Conservation (phyloP, 2,113 vertebrate species). For the Entosphenus tridentatus region DNA sequence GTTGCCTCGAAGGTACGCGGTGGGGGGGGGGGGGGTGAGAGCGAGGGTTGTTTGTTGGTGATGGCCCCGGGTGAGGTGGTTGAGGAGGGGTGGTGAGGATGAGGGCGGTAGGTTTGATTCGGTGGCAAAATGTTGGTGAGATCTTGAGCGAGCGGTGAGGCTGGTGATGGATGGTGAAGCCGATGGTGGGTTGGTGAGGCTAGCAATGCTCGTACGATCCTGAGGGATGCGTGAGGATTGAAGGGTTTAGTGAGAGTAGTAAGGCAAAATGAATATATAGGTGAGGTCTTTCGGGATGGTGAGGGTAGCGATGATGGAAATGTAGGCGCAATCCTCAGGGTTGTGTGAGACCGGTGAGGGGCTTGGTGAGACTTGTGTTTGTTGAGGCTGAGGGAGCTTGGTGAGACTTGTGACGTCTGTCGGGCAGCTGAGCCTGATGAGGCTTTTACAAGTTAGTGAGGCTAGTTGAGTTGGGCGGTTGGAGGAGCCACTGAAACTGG, state of each 20-base stretch:
- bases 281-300: background rate
- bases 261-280: background rate
- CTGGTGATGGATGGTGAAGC: background rate
- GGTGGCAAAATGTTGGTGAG: background rate
- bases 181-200: background rate
- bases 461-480: background rate
- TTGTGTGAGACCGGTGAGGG: background rate
- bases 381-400: background rate
- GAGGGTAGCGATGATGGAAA: background rate
- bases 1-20: constrained; percentile 57
- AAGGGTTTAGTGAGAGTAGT: background rate
- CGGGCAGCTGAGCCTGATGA: background rate
- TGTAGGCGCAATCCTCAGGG: background rate
- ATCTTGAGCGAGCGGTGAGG: background rate
- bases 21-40: background rate
- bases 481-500: background rate
- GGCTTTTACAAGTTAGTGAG: background rate
- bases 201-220: no score
- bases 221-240: background rate
- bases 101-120: background rate
- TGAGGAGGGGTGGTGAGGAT: background rate
- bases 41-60: background rate
- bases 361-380: background rate
- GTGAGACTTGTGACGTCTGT: background rate
- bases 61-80: background rate